Evolutionary conservation across 2,888 invertebrate genomes (phyloP).

Genomic region (Mesochorus sp.): DNA sequence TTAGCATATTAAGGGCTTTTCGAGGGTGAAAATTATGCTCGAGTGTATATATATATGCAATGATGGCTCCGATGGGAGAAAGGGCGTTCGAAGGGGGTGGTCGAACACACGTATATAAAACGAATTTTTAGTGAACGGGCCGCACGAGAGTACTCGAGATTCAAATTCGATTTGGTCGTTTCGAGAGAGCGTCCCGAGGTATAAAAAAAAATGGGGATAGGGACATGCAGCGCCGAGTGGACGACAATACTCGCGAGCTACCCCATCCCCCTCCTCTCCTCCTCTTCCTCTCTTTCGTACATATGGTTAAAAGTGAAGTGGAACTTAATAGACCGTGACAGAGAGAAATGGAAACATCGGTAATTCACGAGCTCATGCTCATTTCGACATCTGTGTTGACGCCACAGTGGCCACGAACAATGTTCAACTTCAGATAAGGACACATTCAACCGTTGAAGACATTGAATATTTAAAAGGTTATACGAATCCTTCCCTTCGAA

Average conservation of each 20-base stretch:
- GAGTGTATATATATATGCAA: constrained; percentile 24
- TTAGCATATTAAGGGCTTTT: constrained; percentile 22
- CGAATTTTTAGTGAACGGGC: constrained; percentile 62
- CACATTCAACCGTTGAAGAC: too few species aligned
- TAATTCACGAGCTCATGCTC: constrained; percentile 61
- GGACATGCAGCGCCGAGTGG: constrained; percentile 37
- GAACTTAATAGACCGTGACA: constrained; percentile 23
- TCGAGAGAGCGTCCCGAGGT: constrained; percentile 31
- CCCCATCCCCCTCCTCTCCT: not conserved
- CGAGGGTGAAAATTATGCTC: constrained; percentile 52
- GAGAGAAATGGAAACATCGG: constrained; percentile 25
- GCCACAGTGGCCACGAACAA: constrained; percentile 77
- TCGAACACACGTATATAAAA: constrained; percentile 47
- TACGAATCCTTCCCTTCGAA: too few species aligned
- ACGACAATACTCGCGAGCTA: constrained; percentile 14
- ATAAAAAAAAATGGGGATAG: constrained; percentile 20
- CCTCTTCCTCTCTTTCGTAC: not conserved
- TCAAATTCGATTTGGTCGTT: constrained; percentile 62
- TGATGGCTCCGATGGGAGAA: not conserved
- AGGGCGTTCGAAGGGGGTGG: not conserved
- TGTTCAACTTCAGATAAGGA: constrained; percentile 64
- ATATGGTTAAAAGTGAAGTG: constrained; percentile 13
- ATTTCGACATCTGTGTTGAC: constrained; percentile 80
- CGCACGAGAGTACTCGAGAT: constrained; percentile 63
- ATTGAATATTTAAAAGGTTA: too few species aligned